These are phyloP conservation scores for Drosophila orosa DNA, from an alignment of 1,140 invertebrate species.

Conservation along the genomic window DNA sequence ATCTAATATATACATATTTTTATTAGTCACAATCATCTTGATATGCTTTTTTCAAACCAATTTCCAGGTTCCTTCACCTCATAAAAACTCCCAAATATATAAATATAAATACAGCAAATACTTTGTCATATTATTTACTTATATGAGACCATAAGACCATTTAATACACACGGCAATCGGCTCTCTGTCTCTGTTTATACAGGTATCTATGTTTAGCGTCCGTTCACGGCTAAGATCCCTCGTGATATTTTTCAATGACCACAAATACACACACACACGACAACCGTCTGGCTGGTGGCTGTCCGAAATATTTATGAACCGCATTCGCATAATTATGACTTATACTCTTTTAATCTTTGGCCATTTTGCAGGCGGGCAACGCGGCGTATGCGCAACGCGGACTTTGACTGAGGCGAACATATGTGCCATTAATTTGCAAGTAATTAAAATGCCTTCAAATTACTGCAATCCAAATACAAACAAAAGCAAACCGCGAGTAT, in stretches of 20 bases:
- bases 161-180: constrained; percentile 19
- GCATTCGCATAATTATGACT: constrained; percentile 63
- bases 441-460: constrained; percentile 72
- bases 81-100: background rate
- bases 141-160: constrained; percentile 10
- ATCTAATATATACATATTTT: background rate
- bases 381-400: constrained; percentile 61
- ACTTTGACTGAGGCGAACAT: constrained; percentile 33
- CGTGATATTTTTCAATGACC: constrained; percentile 51
- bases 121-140: background rate
- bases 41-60: background rate
- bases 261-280: constrained; percentile 22
- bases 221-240: constrained; percentile 52
- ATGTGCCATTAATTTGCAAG: constrained; percentile 72
- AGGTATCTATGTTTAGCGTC: constrained; percentile 34
- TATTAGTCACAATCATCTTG: background rate
- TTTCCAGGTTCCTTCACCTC: background rate
- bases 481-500: constrained; percentile 29
- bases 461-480: constrained; percentile 55
- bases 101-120: background rate
- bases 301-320: constrained; percentile 52
- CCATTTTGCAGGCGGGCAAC: constrained; percentile 14
- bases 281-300: constrained; percentile 1
- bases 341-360: constrained; percentile 39
- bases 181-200: constrained; percentile 34